Base-by-base conservation (phyloP, 2,888 invertebrate genomes). In the Synanthedon andrenaeformis region DNA sequence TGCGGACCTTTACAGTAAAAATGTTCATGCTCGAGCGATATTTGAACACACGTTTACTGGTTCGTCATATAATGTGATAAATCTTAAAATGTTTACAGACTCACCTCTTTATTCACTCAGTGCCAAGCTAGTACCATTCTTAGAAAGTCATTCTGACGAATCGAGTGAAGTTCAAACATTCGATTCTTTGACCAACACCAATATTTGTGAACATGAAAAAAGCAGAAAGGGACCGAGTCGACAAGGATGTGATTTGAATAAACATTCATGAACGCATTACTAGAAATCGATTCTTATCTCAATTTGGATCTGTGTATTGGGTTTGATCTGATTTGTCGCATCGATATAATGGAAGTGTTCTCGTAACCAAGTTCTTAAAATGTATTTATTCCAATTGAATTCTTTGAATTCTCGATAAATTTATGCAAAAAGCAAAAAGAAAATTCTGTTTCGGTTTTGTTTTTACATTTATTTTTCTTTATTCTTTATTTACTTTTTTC, bases 101-200 rank as follows among this genome's bases (percentile, higher is more conserved):
- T 13, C 45, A 45, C 45, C 13, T n/a, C 13, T 13, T 45, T 45
- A 45, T 45, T 45, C 12, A 45, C 45, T 10, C 45, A 45, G 45
- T n/a, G 54, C 54, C 56, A 58, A 63, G 63, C 65, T 62, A 66
- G 63, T 59, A 64, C 62, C 58, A 58, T 77, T 79, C 76, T 69
- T 53, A 68, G 76, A 78, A 77, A 65, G 62, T 62, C 66, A 45
- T 45, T 69, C 63, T 67, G 63, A 69, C 58, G 59, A 58, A 70
- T 69, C 57, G 70, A 76, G 77, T 70, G 73, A 59, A 70, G 66
- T 72, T 74, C 75, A 79, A 79, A 79, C 73, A 79, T 74, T 74
- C 71, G 60, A 60, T 65, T 67, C 69, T 78, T 72, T 75, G 69
- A 70, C 73, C 69, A 69, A 63, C 60, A 72, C 65, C 67, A 77